phyloP scores from a whole-genome alignment of 53 echinoderm and acorn worm genomes.

The Mesocentrotus franciscanus region DNA sequence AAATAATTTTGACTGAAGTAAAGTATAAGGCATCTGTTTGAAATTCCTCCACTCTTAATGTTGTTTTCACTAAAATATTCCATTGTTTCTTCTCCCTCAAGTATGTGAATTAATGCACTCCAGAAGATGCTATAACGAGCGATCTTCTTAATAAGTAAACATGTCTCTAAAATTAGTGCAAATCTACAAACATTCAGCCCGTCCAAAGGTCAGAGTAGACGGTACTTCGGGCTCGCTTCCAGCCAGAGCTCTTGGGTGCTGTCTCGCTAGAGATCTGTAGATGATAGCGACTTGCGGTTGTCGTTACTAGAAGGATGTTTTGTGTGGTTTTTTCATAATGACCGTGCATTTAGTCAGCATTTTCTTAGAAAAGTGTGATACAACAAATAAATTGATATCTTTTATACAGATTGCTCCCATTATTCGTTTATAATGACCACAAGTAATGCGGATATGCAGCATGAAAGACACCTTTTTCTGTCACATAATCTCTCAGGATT shows the following conservation, averaged over 20 bases:
- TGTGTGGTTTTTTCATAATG: neutral
- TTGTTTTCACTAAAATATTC: neutral
- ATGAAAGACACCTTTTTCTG: neutral
- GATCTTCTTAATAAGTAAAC: slow-evolving; percentile 25
- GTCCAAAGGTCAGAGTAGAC: slow-evolving; percentile 43
- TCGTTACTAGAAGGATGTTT: neutral
- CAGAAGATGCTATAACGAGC: neutral
- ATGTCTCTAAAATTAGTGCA: slow-evolving; percentile 1
- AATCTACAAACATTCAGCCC: neutral
- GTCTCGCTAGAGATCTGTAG: neutral
- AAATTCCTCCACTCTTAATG: slow-evolving; percentile 7
- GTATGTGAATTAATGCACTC: slow-evolving; percentile 50
- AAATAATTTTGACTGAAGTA: neutral
- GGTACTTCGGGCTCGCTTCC: neutral
- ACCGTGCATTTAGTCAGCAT: neutral
- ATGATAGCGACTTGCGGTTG: neutral
- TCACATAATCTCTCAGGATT: neutral
- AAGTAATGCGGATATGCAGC: neutral
- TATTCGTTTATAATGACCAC: neutral
- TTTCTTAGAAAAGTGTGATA: neutral
- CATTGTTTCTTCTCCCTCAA: neutral
- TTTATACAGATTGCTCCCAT: neutral
- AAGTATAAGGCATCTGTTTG: neutral
- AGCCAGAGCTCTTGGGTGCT: slow-evolving; percentile 26
- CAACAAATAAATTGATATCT: neutral